Evolutionary conservation across 2,888 invertebrate genomes (phyloP), one percentile per base, ranked within the genome.

Genomic region (Hydriomena furcata): DNA sequence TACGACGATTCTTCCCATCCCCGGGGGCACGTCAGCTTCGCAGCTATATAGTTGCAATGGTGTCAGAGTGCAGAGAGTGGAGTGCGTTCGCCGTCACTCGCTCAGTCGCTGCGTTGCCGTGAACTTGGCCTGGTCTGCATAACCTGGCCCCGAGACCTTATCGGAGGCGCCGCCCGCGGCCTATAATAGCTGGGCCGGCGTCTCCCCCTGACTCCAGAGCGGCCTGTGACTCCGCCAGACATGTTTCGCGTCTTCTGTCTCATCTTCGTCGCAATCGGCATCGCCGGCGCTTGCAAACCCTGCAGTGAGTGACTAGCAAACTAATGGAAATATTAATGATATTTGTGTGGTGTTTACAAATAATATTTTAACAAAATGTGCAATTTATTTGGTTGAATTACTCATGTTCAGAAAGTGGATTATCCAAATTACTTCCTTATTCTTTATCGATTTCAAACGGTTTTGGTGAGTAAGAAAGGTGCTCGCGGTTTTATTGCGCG

Each of bases 151-250:
- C 79, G 82, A 81, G 78, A 73, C 78, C 78, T 84, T 84, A 84
- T 84, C 84, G 74, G 84, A 81, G 82, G 80, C 87, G 85, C 84
- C 84, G 87, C 83, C 82, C 81, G 79, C 87, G 82, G 84, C 85
- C 85, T 90, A 90, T 90, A 90, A 89, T 89, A 90, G 87, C 82
- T 77, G 84, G 82, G 86, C 77, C 79, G 84, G 84, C 86, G 84
- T 79, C 85, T 84, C 85, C 84, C 76, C 73, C 73, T 74, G 76
- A 77, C 83, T 85, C 85, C 86, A 87, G 82, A 87, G 66, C 73
- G 68, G 75, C 68, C 73, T 76, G 79, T 74, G 77, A 78, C 84
- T 75, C 76, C 86, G 83, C 65, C 84, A 82, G 86, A 84, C 83
- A 89, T 89, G 89, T 84, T 88, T 69, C 84, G 84, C 74, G 71